Evolutionary conservation across 2,113 vertebrate species (phyloP).

Genomic region (Elgaria multicarinata): DNA sequence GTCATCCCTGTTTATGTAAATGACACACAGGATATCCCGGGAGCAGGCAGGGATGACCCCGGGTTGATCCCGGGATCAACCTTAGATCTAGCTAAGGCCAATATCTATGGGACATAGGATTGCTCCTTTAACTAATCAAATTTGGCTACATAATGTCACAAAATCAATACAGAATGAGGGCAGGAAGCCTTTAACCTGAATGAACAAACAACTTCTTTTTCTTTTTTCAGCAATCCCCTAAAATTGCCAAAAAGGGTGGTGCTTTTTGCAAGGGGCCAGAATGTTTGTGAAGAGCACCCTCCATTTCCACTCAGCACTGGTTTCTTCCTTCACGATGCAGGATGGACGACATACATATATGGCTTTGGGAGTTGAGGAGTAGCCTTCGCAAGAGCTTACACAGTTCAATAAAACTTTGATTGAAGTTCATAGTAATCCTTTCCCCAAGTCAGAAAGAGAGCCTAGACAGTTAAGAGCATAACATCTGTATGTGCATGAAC

Average conservation of each 20-base stretch:
- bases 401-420: background rate
- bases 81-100: too few relatives aligned
- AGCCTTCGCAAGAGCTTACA: background rate
- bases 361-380: background rate
- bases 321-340: background rate
- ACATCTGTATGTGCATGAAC: slow-evolving; percentile 41
- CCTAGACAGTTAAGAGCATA: slow-evolving; percentile 52
- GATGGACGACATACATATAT: background rate
- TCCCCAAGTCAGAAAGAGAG: slow-evolving; percentile 46
- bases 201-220: background rate
- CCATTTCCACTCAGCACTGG: background rate
- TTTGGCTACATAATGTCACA: background rate
- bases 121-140: background rate
- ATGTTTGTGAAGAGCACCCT: background rate
- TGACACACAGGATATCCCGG: too few relatives aligned
- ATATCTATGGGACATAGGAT: too few relatives aligned
- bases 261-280: background rate
- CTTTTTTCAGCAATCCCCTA: background rate
- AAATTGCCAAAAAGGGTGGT: background rate
- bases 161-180: background rate
- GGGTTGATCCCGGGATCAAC: too few relatives aligned
- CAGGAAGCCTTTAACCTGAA: background rate
- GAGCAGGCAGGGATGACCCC: too few relatives aligned
- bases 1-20: too few relatives aligned
- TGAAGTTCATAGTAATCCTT: slow-evolving; percentile 34